A percentile compares a stretch with the other conserved stretches of the same genome.
phyloP scores from a whole-genome alignment of 2,888 invertebrate genomes.

The Melieria picta region DNA sequence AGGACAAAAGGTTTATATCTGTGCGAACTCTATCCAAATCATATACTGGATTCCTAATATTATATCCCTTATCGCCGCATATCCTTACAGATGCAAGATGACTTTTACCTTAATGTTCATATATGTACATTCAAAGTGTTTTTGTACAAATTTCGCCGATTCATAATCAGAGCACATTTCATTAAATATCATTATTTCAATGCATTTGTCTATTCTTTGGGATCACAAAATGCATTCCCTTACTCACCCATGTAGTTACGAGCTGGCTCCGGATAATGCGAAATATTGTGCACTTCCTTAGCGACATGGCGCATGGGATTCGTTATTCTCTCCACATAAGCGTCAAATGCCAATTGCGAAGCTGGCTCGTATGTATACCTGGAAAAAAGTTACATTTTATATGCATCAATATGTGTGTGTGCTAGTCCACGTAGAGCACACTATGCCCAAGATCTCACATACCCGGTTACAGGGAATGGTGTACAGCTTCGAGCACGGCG shows the following conservation, averaged over 20 bases:
- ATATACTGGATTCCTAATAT: conserved; percentile 77
- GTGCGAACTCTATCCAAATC: conserved; percentile 80
- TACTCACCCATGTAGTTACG: conserved; percentile 75
- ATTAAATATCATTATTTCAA: no score
- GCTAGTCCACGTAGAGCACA: no score
- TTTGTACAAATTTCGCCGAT: no score
- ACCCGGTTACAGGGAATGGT: conserved; percentile 64
- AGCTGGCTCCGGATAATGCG: conserved; percentile 76
- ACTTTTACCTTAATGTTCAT: conserved; percentile 74
- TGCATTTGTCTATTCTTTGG: no score
- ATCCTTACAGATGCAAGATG: conserved; percentile 86
- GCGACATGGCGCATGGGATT: conserved; percentile 73
- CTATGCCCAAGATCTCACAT: conserved; percentile 39
- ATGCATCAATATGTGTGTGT: background rate
- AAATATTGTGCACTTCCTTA: conserved; percentile 72
- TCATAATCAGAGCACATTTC: no score
- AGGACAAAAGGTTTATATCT: conserved; percentile 88
- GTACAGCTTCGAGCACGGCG: conserved; percentile 74
- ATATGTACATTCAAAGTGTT: conserved; percentile 25
- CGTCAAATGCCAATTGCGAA: conserved; percentile 68
- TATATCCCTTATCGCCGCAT: conserved; percentile 82
- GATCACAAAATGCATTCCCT: background rate
- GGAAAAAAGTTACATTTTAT: background rate
- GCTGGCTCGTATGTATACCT: conserved; percentile 63
- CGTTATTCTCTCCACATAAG: conserved; percentile 77